These are phyloP conservation scores for Cladopsammia gracilis DNA, from an alignment of 64 coral and sea anemone genomes.

Conservation along the genomic window DNA sequence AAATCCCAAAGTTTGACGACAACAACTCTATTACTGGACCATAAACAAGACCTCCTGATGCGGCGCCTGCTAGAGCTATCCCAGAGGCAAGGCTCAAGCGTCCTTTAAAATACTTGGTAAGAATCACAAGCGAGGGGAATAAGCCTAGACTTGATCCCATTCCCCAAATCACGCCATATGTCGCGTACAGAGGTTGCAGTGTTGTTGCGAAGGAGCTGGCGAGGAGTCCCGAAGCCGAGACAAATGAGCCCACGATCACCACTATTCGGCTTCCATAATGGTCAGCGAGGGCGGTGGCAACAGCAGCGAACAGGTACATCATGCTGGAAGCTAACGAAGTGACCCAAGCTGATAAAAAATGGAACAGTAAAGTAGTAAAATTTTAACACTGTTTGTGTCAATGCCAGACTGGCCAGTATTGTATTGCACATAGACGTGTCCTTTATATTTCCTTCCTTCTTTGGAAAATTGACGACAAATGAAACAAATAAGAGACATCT, in stretches of 20 bases:
- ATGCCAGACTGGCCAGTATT: too few species aligned
- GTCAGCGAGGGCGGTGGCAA: constrained; percentile 32
- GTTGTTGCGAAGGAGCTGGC: constrained; percentile 15
- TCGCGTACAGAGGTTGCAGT: constrained; percentile 21
- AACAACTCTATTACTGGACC: constrained; percentile 17
- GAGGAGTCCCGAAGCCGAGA: constrained; percentile 14
- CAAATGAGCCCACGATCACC: constrained; percentile 18
- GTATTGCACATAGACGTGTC: too few species aligned
- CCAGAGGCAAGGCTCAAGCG: constrained; percentile 35
- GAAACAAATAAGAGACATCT: too few species aligned
- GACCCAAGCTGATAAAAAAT: constrained; percentile 36
- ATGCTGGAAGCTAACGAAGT: constrained; percentile 20
- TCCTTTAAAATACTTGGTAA: constrained; percentile 41
- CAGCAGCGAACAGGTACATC: constrained; percentile 63
- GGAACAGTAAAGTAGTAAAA: not conserved
- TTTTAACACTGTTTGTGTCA: too few species aligned
- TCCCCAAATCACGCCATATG: constrained; percentile 54
- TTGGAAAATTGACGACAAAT: too few species aligned
- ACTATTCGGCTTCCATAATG: constrained; percentile 44
- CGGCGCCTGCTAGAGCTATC: constrained; percentile 34
- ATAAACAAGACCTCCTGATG: not conserved
- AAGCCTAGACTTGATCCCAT: constrained; percentile 50
- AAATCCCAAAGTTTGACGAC: not conserved
- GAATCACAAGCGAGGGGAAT: constrained; percentile 54
- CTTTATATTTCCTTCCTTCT: too few species aligned